These are phyloP conservation scores for Vimba vimba DNA, from an alignment of 2,113 vertebrate genomes.

Conservation along the genomic window DNA sequence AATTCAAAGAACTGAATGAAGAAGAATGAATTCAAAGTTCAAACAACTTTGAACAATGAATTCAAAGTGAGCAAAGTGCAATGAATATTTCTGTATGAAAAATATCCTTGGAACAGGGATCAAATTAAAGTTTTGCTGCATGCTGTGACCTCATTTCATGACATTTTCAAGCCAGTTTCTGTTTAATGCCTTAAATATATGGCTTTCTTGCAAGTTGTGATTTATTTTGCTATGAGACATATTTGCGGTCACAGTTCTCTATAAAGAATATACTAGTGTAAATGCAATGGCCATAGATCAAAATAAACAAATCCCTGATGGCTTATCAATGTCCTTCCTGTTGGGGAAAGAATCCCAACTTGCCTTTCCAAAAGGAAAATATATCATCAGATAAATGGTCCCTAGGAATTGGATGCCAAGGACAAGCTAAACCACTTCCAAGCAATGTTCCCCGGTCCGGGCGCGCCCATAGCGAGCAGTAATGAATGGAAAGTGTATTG, in stretches of 20 bases:
- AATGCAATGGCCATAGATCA: slow-evolving; percentile 72
- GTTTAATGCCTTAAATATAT: slow-evolving; percentile 66
- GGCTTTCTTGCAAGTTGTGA: slow-evolving; percentile 71
- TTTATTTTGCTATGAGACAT: slow-evolving; percentile 74
- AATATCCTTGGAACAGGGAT: slow-evolving; percentile 25
- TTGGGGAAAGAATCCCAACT: slow-evolving; percentile 73
- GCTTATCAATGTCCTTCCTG: slow-evolving; percentile 77
- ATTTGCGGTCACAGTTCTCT: slow-evolving; percentile 70
- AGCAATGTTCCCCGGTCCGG: slow-evolving; percentile 68
- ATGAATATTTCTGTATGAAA: slow-evolving; percentile 43
- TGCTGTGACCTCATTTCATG: slow-evolving; percentile 48
- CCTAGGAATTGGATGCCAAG: slow-evolving; percentile 73
- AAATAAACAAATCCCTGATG: slow-evolving; percentile 79
- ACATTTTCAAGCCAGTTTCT: slow-evolving; percentile 62
- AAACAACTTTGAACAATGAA: no score
- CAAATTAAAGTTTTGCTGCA: slow-evolving; percentile 42
- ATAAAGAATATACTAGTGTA: slow-evolving; percentile 72
- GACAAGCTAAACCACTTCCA: slow-evolving; percentile 75
- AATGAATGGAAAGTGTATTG: slow-evolving; percentile 79
- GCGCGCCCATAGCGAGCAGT: slow-evolving; percentile 73
- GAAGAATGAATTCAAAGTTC: no score
- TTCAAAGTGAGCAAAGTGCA: neutral
- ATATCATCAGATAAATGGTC: slow-evolving; percentile 77
- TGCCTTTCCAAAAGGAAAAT: slow-evolving; percentile 76
- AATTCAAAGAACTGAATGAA: no score